phyloP scores from a whole-genome alignment of 2,113 vertebrate genomes.

The Petaurus breviceps region DNA sequence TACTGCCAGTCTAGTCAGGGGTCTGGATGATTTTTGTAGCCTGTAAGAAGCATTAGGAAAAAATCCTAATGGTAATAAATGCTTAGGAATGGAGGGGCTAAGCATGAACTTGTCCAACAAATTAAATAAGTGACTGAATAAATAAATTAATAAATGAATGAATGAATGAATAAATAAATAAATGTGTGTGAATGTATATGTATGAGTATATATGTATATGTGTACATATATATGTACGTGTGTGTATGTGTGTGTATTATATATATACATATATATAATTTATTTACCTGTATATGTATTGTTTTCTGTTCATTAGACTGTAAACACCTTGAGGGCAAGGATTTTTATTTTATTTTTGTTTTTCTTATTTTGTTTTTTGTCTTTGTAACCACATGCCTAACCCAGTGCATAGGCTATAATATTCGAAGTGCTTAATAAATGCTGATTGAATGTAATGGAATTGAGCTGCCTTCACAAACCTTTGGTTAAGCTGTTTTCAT shows the following conservation, averaged over 20 bases:
- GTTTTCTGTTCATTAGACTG: background rate
- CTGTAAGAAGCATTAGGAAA: conserved; percentile 21
- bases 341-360: too few relatives aligned
- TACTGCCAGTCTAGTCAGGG: conserved; percentile 30
- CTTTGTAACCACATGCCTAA: background rate
- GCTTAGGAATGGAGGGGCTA: conserved; percentile 27
- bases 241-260: too few relatives aligned
- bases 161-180: too few relatives aligned
- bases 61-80: conserved; percentile 52
- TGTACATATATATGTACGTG: too few relatives aligned
- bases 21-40: conserved; percentile 62
- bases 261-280: background rate
- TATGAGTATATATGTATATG: too few relatives aligned
- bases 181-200: too few relatives aligned
- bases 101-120: conserved; percentile 42
- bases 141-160: too few relatives aligned
- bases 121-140: too few relatives aligned
- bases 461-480: conserved; percentile 26
- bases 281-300: background rate
- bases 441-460: conserved; percentile 23
- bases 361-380: background rate
- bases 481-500: conserved; percentile 41
- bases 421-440: background rate
- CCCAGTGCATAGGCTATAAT: background rate
- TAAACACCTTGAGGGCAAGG: background rate